Evolutionary conservation across 2,888 invertebrate genomes (phyloP).

Genomic region (Xanthostigma xanthostigma): DNA sequence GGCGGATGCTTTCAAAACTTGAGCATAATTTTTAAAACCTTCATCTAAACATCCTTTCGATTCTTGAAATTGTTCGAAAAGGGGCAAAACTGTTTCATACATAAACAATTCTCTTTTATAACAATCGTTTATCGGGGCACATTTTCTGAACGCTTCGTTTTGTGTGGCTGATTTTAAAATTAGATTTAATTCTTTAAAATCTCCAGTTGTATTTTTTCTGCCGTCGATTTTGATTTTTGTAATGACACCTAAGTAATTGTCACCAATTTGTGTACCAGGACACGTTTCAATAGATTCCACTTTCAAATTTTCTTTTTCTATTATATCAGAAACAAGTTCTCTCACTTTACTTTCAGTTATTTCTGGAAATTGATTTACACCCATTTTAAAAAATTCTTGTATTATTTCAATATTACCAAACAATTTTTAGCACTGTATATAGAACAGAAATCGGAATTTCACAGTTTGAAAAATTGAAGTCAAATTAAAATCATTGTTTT

Average conservation of each 20-base stretch:
- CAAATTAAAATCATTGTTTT: no score
- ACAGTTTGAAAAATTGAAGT: no score
- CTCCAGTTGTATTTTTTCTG: background rate
- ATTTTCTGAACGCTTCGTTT: slow-evolving; percentile 13
- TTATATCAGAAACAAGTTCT: background rate
- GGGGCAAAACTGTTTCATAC: slow-evolving; percentile 17
- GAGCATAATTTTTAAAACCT: slow-evolving; percentile 5
- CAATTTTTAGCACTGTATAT: no score
- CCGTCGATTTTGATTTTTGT: slow-evolving; percentile 7
- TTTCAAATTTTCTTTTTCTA: background rate
- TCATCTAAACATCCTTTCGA: slow-evolving; percentile 6
- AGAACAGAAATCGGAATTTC: no score
- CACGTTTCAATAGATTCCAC: no score
- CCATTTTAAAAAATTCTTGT: no score
- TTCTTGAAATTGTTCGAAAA: slow-evolving; percentile 14
- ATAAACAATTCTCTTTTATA: slow-evolving; percentile 18
- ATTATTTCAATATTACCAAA: no score
- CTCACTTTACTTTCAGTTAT: no score
- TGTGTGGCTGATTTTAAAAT: slow-evolving; percentile 19
- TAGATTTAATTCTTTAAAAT: background rate
- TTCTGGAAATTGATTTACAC: no score
- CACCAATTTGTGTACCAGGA: slow-evolving; percentile 3
- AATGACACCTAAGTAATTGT: slow-evolving; percentile 14
- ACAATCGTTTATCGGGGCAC: slow-evolving; percentile 12
- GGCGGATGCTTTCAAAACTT: no score